A percentile compares a stretch with the other conserved stretches of the same genome.
These are phyloP conservation scores for Lithophane socia DNA, from an alignment of 2,888 invertebrate species.

Conservation along the genomic window DNA sequence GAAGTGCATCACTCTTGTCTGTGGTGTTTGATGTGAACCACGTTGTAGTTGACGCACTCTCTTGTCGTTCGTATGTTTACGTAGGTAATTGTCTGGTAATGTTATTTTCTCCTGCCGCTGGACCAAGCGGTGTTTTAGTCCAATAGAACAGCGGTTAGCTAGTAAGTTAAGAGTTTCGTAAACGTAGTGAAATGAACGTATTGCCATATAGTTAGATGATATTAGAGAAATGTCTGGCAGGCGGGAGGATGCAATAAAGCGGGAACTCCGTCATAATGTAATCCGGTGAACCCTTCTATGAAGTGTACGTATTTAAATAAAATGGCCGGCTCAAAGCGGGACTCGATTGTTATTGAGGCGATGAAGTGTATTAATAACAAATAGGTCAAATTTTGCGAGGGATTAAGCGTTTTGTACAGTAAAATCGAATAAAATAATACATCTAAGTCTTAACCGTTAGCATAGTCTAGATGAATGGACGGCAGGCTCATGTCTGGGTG, in stretches of 20 bases:
- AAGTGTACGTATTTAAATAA: slow-evolving; percentile 85
- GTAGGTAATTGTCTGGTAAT: slow-evolving; percentile 83
- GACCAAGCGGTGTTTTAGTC: slow-evolving; percentile 78
- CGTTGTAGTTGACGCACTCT: slow-evolving; percentile 71
- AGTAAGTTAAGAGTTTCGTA: slow-evolving; percentile 85
- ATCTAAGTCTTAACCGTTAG: slow-evolving; percentile 83
- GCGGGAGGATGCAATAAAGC: slow-evolving; percentile 87
- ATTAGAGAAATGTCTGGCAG: slow-evolving; percentile 84
- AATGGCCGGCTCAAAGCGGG: slow-evolving; percentile 83
- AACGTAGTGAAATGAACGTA: slow-evolving; percentile 86
- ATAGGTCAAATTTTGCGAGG: slow-evolving; percentile 87
- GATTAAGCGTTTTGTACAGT: slow-evolving; percentile 89
- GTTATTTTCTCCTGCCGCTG: slow-evolving; percentile 76
- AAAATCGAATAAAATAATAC: slow-evolving; percentile 80
- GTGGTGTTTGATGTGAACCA: slow-evolving; percentile 51
- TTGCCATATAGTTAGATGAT: slow-evolving; percentile 88
- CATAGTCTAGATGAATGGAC: slow-evolving; percentile 82
- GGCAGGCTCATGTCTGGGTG: slow-evolving; percentile 73
- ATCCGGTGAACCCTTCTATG: slow-evolving; percentile 86
- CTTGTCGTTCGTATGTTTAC: slow-evolving; percentile 75
- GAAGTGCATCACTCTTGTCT: slow-evolving; percentile 50
- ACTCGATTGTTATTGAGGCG: slow-evolving; percentile 73
- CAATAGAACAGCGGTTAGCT: slow-evolving; percentile 84
- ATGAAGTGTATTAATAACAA: slow-evolving; percentile 75
- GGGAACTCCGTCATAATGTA: slow-evolving; percentile 65